A percentile compares a stretch with the other conserved stretches of the same genome.
phyloP scores from a whole-genome alignment of 2,888 invertebrate species.

The Acholoe squamosa region DNA sequence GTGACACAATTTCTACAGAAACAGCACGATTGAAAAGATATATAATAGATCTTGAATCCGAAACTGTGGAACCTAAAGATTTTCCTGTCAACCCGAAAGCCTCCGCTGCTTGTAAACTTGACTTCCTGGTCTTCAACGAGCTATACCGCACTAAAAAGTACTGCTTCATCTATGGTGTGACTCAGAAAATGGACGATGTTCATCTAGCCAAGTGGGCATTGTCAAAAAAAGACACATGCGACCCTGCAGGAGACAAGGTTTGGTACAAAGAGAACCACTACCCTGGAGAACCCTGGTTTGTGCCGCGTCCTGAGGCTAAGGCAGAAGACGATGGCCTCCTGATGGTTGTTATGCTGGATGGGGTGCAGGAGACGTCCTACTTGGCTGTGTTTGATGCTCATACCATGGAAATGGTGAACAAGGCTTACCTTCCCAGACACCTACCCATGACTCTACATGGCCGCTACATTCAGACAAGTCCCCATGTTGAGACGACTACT shows the following conservation, averaged over 20 bases:
- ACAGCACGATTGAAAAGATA: conserved; percentile 72
- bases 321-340: conserved; percentile 80
- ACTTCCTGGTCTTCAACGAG: conserved; percentile 80
- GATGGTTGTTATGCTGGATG: conserved; percentile 77
- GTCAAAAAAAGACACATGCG: conserved; percentile 80
- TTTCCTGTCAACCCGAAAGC: conserved; percentile 73
- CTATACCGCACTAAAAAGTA: conserved; percentile 74
- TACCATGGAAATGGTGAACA: neutral
- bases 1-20: conserved; percentile 74
- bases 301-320: conserved; percentile 72
- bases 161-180: conserved; percentile 79
- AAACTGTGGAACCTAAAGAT: conserved; percentile 71
- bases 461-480: neutral
- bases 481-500: no score
- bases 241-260: conserved; percentile 68
- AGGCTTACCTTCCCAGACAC: neutral
- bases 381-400: conserved; percentile 76
- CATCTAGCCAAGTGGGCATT: conserved; percentile 74
- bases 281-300: conserved; percentile 78
- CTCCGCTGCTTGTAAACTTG: conserved; percentile 73
- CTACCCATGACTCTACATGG: conserved; percentile 7
- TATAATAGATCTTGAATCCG: conserved; percentile 71
- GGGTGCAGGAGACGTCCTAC: conserved; percentile 72
- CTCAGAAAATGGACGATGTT: conserved; percentile 75
- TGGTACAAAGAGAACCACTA: conserved; percentile 75